Evolutionary conservation across 2,113 vertebrate species (phyloP), one percentile per base, ranked within the genome.

Genomic region (Dicentrarchus labrax): DNA sequence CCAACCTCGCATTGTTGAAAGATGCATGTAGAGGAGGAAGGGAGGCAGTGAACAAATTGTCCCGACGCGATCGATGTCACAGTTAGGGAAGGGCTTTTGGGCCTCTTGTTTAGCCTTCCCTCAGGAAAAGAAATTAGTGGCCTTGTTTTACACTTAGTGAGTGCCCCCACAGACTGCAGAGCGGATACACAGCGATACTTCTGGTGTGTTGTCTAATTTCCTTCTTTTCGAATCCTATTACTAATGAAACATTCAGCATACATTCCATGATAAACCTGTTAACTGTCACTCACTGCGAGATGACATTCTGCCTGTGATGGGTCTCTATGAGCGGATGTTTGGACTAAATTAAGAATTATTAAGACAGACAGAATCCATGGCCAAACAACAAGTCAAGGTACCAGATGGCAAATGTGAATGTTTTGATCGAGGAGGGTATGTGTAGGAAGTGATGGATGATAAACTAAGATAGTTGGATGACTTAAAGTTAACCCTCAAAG

Each of bases 121-220:
- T 59, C 61, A 36, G 21, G 75, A 65, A 72, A 72, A 36, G 19
- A 78, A 30, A 84, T 60, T n/a, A 70, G 47, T 53, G 66, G 22
- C 57, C n/a, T 62, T 39, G 48, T 64, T 76, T 70, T 39, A 53
- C 72, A 76, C 75, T 45, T 16, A 57, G 69, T 17, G 8, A 24
- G 15, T 1, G 39, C 24, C 13, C 36, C 24, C 47, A 9, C 56
- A 39, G 36, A 4, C 62, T 50, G 45, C 17, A 5, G 30, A 47
- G 45, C 6, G 17, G 30, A 45, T 57, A 4, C 10, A 24, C 78
- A 73, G 60, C 3, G 19, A 48, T 15, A 38, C 17, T 48, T 68
- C 2, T 12, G n/a, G 22, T 47, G 54, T 30, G 45, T 11, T 4
- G 47, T 62, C 38, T 62, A 36, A 54, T 62, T 47, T 75, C 24